Evolutionary conservation across 2,888 invertebrate species (phyloP).

Genomic region (Troglohyphantes excavatus): DNA sequence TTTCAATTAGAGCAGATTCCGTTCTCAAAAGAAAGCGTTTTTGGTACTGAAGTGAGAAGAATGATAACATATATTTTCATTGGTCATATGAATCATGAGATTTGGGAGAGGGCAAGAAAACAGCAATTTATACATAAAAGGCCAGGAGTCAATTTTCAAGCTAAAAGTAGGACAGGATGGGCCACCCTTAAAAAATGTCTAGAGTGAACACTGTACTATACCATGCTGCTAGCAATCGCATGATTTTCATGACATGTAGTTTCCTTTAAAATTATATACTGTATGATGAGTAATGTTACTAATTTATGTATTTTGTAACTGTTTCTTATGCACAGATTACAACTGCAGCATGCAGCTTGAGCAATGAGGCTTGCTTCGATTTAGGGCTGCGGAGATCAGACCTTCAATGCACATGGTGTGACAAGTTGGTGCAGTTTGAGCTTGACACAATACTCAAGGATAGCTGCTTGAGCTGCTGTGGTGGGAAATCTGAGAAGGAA

Average conservation of each 20-base stretch:
- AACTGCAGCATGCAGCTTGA: slow-evolving; percentile 84
- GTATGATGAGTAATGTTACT: not conserved
- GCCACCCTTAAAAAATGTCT: too few relatives aligned
- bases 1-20: too few relatives aligned
- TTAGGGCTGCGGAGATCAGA: slow-evolving; percentile 93
- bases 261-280: not conserved
- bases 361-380: slow-evolving; percentile 91
- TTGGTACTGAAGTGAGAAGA: too few relatives aligned
- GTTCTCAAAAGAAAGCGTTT: too few relatives aligned
- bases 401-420: slow-evolving; percentile 94
- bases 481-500: slow-evolving; percentile 84
- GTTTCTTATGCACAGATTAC: slow-evolving; percentile 55
- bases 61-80: too few relatives aligned
- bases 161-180: too few relatives aligned
- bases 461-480: slow-evolving; percentile 91
- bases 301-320: not conserved
- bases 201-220: too few relatives aligned
- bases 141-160: too few relatives aligned
- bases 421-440: slow-evolving; percentile 90
- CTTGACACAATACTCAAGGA: slow-evolving; percentile 86
- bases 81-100: too few relatives aligned
- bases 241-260: slow-evolving; percentile 2
- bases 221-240: too few relatives aligned
- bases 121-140: too few relatives aligned
- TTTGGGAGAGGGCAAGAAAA: too few relatives aligned